Evolutionary conservation across 2,888 invertebrate genomes (phyloP), one percentile per base, ranked within the genome.

Genomic region (Cordilura impudica): DNA sequence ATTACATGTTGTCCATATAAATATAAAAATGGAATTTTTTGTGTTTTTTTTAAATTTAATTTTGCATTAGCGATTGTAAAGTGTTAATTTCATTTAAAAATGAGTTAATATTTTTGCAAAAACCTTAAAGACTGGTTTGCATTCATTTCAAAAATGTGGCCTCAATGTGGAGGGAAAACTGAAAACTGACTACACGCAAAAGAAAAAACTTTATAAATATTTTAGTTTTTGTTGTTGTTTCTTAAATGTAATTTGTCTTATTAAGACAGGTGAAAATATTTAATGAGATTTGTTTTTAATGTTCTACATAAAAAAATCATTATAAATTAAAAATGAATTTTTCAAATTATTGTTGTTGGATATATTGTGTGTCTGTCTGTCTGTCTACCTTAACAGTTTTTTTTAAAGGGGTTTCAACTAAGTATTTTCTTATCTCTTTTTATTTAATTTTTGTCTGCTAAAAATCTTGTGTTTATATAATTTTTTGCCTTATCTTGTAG

Each of bases 261-360:
- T 54, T 54, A 31, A 18, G 54, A 54, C 54, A 54, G 54, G 54
- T 54, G 54, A 54, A 54, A 54, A 54, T 54, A 54, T 54, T 54
- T 54, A 54, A 54, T 54, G 35, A 39, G 35, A 4, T 39, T 31
- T 29, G 1, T 29, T 29, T 31, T 31, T 10, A 2, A 10, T 31
- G 31, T 31, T n/a, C n/a, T n/a, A n/a, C n/a, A 1, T n/a, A n/a
- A 39, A 39, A 39, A n/a, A 39, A 39, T 39, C n/a, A n/a, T 39
- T 39, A 39, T 39, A n/a, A 39, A 39, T 39, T 39, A 4, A 39
- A n/a, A 39, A 39, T 39, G n/a, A n/a, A 2, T 39, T 39, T 39
- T 39, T 39, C n/a, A n/a, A n/a, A 39, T 39, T 35, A 12, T 8
- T 31, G 31, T 2, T 31, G 31, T 31, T 31, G 5, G 31, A 31